Conservation (phyloP, 2,888 invertebrate genomes). For the Caenorhabditis angaria region DNA sequence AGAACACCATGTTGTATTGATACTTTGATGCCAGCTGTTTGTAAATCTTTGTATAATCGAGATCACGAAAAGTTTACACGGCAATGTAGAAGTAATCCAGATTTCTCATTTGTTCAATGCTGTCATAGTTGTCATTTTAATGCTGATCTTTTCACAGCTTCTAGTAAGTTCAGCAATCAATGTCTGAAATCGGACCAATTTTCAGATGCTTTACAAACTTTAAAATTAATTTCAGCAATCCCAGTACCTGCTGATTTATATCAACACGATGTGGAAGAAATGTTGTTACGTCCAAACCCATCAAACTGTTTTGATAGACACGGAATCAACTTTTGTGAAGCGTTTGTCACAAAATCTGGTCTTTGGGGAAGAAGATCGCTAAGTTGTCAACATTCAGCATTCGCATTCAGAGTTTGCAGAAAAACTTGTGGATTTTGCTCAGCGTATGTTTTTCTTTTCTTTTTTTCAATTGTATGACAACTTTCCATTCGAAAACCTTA, state of each 20-base stretch:
- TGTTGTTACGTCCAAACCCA: constrained; percentile 51
- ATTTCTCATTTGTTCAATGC: constrained; percentile 66
- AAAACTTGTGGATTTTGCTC: constrained; percentile 65
- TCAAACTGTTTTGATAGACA: constrained; percentile 59
- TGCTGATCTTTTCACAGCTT: constrained; percentile 50
- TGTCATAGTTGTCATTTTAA: constrained; percentile 66
- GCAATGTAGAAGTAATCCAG: constrained; percentile 59
- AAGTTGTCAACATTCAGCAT: constrained; percentile 60
- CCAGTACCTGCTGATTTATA: constrained; percentile 57
- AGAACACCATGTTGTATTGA: constrained; percentile 64
- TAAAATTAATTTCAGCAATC: constrained; percentile 24
- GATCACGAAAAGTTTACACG: constrained; percentile 58
- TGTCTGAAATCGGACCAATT: neutral
- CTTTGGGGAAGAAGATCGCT: constrained; percentile 52
- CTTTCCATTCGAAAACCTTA: too few relatives aligned
- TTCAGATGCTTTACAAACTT: neutral
- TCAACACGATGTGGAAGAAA: constrained; percentile 56
- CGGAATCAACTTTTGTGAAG: constrained; percentile 55
- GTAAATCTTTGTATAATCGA: constrained; percentile 52
- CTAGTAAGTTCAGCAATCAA: constrained; percentile 22
- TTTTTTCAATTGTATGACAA: neutral
- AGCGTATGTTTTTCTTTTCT: constrained; percentile 20
- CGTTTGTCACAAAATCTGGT: constrained; percentile 48
- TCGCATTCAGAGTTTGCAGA: constrained; percentile 63
- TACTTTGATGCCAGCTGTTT: constrained; percentile 58